Conservation (phyloP, 1,140 invertebrate species). For the Ganaspis sp. region DNA sequence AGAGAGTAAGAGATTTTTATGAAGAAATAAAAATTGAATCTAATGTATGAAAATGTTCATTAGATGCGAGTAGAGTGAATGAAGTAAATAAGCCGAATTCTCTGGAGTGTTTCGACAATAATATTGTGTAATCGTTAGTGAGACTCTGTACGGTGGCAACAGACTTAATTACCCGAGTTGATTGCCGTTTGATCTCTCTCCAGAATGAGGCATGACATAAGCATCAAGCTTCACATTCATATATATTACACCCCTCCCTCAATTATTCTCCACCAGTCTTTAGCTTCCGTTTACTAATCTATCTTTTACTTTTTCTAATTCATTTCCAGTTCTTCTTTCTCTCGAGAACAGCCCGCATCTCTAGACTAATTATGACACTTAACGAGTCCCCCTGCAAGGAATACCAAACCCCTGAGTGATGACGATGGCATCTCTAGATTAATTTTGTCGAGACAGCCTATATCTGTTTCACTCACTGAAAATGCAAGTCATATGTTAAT, state of each 20-base stretch:
- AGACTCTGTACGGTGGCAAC: constrained; percentile 34
- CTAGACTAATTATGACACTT: constrained; percentile 59
- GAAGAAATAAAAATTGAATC: no score
- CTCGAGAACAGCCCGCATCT: not conserved
- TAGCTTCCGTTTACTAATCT: not conserved
- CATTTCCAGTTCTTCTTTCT: not conserved
- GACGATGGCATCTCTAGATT: constrained; percentile 16
- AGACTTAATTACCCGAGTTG: constrained; percentile 52
- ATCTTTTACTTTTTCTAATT: not conserved
- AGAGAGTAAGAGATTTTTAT: no score
- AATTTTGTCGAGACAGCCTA: not conserved
- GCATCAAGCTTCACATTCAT: not conserved
- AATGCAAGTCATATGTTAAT: constrained; percentile 3
- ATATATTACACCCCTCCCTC: not conserved
- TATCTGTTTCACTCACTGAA: not conserved
- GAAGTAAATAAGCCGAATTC: no score
- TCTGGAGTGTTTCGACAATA: no score
- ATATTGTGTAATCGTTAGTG: not conserved
- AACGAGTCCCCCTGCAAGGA: constrained; percentile 39
- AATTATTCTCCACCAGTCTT: not conserved
- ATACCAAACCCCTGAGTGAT: constrained; percentile 32
- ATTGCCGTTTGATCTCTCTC: constrained; percentile 45
- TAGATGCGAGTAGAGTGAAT: no score
- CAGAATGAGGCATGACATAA: constrained; percentile 1
- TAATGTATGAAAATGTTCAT: no score